These are phyloP conservation scores for Hemicordylus capensis DNA, from an alignment of 2,113 vertebrate species.

Conservation along the genomic window DNA sequence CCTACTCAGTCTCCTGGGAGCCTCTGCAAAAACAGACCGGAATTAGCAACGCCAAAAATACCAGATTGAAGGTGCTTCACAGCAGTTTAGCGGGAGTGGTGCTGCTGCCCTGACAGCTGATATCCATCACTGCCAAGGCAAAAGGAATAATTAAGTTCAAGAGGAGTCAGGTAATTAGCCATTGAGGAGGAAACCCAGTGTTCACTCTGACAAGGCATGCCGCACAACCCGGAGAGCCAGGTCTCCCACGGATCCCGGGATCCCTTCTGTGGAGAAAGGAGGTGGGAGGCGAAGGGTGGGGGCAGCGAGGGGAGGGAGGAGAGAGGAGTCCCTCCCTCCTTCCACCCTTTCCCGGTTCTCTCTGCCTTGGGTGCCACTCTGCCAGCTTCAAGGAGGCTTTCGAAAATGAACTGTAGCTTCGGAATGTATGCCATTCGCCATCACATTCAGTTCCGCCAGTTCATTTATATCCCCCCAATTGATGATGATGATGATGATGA, in stretches of 20 bases:
- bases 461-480: no score
- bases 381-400: no score
- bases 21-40: rapidly evolving
- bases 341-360: no score
- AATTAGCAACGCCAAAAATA: background rate
- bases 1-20: background rate
- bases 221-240: background rate
- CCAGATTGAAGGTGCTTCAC: rapidly evolving
- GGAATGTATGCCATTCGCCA: no score
- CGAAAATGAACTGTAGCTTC: no score
- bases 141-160: background rate
- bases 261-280: background rate
- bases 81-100: background rate
- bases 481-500: no score
- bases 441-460: no score
- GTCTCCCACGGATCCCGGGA: rapidly evolving
- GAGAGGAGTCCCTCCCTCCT: no score
- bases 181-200: background rate
- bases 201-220: background rate
- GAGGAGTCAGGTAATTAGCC: background rate
- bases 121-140: background rate
- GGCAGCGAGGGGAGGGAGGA: no score
- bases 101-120: background rate
- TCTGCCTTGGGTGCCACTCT: no score
- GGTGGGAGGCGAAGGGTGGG: no score